A percentile compares a stretch with the other conserved stretches of the same genome.
phyloP scores from a whole-genome alignment of 53 echinoderm and acorn worm species.

The Astropecten irregularis region DNA sequence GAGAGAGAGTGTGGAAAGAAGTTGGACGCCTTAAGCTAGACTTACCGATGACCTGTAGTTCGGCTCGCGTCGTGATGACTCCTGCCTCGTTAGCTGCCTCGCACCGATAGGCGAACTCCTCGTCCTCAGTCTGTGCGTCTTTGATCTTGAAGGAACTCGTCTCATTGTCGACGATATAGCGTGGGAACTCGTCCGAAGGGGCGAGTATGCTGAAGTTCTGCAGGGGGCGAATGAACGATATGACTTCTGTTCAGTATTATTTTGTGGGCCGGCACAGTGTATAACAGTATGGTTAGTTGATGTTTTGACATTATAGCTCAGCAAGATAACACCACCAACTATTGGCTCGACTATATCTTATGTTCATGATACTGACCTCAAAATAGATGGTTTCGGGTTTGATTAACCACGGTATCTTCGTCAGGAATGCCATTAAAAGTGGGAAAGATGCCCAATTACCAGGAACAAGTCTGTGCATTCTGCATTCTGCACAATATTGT shows the following conservation, averaged over 20 bases:
- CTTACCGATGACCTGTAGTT: conserved; percentile 28
- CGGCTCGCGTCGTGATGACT: conserved; percentile 18
- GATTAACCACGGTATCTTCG: too few species aligned
- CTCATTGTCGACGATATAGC: conserved; percentile 34
- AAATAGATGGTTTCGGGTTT: too few species aligned
- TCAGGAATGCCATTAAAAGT: too few species aligned
- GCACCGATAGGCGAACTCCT: conserved; percentile 41
- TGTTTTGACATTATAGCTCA: too few species aligned
- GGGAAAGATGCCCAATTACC: too few species aligned
- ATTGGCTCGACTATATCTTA: too few species aligned
- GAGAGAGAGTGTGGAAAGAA: too few species aligned
- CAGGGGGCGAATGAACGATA: too few species aligned
- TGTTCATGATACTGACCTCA: too few species aligned
- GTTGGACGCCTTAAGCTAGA: background rate
- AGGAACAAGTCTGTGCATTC: too few species aligned
- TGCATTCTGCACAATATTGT: too few species aligned
- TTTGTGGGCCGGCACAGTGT: background rate
- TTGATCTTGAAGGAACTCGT: conserved; percentile 10
- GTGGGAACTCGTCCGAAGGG: conserved; percentile 7
- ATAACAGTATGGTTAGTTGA: background rate
- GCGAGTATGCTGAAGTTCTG: conserved; percentile 49
- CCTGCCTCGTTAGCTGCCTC: conserved; percentile 54
- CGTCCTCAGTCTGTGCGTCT: conserved; percentile 15
- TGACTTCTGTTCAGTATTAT: background rate
- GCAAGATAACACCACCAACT: too few species aligned